Percentiles rank a stretch among this genome's conserved stretches.
Evolutionary conservation across 2,888 invertebrate genomes (phyloP).

Genomic region (Pterostichus niger): DNA sequence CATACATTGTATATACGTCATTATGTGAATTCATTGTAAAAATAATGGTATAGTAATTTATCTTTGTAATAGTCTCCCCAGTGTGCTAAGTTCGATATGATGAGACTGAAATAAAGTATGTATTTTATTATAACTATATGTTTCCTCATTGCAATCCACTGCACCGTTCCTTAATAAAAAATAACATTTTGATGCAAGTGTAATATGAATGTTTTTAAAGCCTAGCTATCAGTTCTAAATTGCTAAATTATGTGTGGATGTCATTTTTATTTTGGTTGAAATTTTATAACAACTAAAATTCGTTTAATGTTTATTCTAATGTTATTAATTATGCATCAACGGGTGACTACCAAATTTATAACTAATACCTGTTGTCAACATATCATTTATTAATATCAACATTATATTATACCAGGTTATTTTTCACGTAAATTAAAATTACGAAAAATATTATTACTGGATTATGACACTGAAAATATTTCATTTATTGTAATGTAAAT

Average conservation of each 20-base stretch:
- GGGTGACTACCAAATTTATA: background rate
- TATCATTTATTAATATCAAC: background rate
- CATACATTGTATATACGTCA: constrained; percentile 73
- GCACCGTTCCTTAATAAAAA: background rate
- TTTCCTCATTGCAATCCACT: constrained; percentile 37
- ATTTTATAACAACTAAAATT: background rate
- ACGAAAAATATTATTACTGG: no score
- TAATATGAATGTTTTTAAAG: background rate
- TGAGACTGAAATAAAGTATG: constrained; percentile 76
- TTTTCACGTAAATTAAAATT: background rate
- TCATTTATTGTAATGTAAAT: background rate
- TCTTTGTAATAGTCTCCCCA: constrained; percentile 72
- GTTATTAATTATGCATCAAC: no score
- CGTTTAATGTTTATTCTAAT: background rate
- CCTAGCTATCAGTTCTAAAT: background rate
- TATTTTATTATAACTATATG: constrained; percentile 72
- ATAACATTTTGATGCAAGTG: constrained; percentile 3
- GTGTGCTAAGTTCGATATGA: constrained; percentile 74
- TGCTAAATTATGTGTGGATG: constrained; percentile 18
- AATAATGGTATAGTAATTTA: constrained; percentile 73
- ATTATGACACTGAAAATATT: background rate
- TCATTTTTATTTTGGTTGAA: constrained; percentile 13
- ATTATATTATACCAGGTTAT: background rate
- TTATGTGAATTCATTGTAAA: constrained; percentile 73
- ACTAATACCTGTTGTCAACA: background rate